Conservation (phyloP, 2,888 invertebrate species). For the Meliscaeva auricollis region DNA sequence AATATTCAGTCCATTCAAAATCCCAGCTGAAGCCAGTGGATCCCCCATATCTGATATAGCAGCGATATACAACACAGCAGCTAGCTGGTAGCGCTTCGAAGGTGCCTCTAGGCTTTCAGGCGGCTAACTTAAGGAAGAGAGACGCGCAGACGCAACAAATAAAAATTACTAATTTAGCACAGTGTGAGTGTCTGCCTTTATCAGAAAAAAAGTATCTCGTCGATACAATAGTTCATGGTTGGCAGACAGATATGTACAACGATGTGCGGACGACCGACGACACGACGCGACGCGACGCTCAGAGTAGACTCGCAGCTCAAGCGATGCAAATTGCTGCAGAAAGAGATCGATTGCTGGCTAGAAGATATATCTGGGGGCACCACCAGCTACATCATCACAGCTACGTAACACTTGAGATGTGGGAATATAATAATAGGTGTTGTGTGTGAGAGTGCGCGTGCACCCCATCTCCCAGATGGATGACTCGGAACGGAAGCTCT, state of each 20-base stretch:
- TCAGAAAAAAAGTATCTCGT: conserved; percentile 58
- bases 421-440: conserved; percentile 15
- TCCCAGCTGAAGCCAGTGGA: conserved; percentile 23
- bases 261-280: conserved; percentile 12
- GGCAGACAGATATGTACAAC: conserved; percentile 45
- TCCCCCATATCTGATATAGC: conserved; percentile 57
- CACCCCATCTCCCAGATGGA: conserved; percentile 79
- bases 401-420: conserved; percentile 12
- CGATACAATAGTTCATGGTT: conserved; percentile 71
- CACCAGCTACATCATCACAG: conserved; percentile 4
- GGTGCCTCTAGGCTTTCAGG: conserved; percentile 38
- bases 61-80: conserved; percentile 31
- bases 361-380: conserved; percentile 23
- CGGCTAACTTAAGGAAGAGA: conserved; percentile 29
- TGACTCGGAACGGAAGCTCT: conserved; percentile 83
- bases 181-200: conserved; percentile 56
- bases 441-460: conserved; percentile 41
- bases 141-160: conserved; percentile 42
- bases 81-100: conserved; percentile 49
- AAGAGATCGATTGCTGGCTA: conserved; percentile 69
- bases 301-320: conserved; percentile 30
- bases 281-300: not conserved
- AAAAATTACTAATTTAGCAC: conserved; percentile 74
- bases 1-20: conserved; percentile 35
- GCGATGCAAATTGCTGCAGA: conserved; percentile 72